These are phyloP conservation scores for Macrophya annulata DNA, from an alignment of 2,888 invertebrate species.

Conservation along the genomic window DNA sequence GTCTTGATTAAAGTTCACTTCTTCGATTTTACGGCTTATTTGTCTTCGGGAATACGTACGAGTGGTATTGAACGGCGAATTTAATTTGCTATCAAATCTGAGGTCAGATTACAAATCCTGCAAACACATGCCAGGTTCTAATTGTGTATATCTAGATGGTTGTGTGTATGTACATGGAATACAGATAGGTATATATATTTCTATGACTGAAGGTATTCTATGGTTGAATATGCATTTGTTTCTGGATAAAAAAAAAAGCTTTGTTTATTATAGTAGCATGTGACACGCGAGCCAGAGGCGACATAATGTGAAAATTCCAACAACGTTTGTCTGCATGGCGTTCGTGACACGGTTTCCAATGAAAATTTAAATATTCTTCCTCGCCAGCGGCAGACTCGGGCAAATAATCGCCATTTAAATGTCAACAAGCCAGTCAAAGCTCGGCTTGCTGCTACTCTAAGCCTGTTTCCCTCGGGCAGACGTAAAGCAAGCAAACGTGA, in stretches of 20 bases:
- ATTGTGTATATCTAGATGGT: not conserved
- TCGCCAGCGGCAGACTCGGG: constrained; percentile 8
- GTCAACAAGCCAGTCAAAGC: constrained; percentile 44
- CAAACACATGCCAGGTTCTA: not conserved
- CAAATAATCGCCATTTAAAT: constrained; percentile 52
- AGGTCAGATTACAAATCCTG: not conserved
- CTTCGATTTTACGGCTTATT: not conserved
- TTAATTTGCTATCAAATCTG: not conserved
- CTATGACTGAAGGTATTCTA: not conserved
- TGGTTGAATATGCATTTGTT: not conserved
- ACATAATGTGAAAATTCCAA: constrained; percentile 48
- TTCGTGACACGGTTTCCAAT: constrained; percentile 41
- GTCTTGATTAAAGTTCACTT: not conserved
- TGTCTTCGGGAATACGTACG: not conserved
- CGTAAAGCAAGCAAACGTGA: constrained; percentile 42
- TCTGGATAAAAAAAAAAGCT: constrained; percentile 17
- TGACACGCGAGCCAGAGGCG: constrained; percentile 37
- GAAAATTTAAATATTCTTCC: constrained; percentile 50
- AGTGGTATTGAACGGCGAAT: not conserved
- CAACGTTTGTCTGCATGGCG: constrained; percentile 38
- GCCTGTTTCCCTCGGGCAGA: constrained; percentile 29
- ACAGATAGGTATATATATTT: not conserved
- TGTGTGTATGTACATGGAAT: not conserved
- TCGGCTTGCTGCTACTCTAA: not conserved
- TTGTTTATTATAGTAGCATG: constrained; percentile 21